A percentile compares a stretch with the other conserved stretches of the same genome.
Conservation (phyloP, 2,113 vertebrate genomes). For the Ciconia stormi region DNA sequence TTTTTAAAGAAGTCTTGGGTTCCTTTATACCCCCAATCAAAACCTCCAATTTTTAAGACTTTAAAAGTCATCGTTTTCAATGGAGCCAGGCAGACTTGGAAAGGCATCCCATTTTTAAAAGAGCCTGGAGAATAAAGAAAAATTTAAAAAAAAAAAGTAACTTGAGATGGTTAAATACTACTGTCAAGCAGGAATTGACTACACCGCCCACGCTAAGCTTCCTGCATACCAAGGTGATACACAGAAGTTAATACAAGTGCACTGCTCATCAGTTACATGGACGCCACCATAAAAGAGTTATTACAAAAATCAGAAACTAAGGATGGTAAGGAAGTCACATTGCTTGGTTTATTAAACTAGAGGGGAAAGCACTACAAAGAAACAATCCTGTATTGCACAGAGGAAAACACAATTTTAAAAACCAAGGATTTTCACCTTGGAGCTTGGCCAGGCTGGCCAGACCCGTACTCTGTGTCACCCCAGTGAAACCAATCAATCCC, state of each 20-base stretch:
- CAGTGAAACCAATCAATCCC: neutral
- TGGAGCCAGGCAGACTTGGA: neutral
- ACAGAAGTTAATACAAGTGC: neutral
- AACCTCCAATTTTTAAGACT: neutral
- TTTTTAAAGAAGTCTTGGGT: neutral
- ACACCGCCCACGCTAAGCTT: neutral
- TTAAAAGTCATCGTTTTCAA: neutral
- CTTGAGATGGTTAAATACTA: neutral
- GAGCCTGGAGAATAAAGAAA: neutral
- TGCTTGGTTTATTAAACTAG: neutral
- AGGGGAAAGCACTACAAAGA: neutral
- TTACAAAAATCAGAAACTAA: neutral
- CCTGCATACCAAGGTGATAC: neutral
- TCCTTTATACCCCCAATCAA: neutral
- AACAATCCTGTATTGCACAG: fast-evolving
- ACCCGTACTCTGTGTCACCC: neutral
- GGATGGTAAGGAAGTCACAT: neutral
- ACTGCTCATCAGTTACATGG: neutral
- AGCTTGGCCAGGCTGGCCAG: neutral
- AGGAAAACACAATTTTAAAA: neutral
- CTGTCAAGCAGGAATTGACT: neutral
- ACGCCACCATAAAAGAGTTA: neutral
- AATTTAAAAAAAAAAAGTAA: neutral
- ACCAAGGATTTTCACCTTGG: neutral
- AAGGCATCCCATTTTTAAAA: neutral